phyloP scores from a whole-genome alignment of 2,888 invertebrate genomes.

The Dynastes grantii region DNA sequence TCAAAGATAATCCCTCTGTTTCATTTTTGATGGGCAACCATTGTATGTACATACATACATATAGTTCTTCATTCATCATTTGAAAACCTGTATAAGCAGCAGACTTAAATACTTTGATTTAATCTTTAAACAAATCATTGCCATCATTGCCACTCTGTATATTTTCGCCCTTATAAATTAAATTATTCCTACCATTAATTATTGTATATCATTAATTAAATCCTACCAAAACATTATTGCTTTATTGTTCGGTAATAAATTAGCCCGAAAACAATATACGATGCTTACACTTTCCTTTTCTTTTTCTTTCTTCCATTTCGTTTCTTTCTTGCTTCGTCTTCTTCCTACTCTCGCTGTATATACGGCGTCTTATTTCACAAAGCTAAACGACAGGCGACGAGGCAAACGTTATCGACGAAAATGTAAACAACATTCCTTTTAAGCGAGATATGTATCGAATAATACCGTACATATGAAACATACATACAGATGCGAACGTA shows the following conservation, averaged over 20 bases:
- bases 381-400: not conserved
- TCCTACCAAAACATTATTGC: conserved; percentile 5
- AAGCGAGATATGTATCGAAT: conserved; percentile 39
- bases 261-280: conserved; percentile 5
- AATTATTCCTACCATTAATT: not conserved
- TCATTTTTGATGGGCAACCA: too few relatives aligned
- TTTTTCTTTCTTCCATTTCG: not conserved
- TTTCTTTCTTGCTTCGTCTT: not conserved
- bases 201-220: not conserved
- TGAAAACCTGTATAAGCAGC: too few relatives aligned
- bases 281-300: conserved; percentile 2
- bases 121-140: too few relatives aligned
- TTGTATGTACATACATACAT: too few relatives aligned
- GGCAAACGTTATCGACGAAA: conserved; percentile 27
- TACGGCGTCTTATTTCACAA: not conserved
- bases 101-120: too few relatives aligned
- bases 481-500: conserved; percentile 8
- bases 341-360: not conserved
- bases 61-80: too few relatives aligned
- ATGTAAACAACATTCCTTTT: conserved; percentile 45
- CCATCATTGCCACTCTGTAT: too few relatives aligned
- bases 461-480: conserved; percentile 25
- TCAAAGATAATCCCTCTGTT: too few relatives aligned
- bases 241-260: conserved; percentile 16
- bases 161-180: not conserved